Base-by-base conservation (phyloP, 2,797 vertebrate species). In the Sorex maritimensis region DNA sequence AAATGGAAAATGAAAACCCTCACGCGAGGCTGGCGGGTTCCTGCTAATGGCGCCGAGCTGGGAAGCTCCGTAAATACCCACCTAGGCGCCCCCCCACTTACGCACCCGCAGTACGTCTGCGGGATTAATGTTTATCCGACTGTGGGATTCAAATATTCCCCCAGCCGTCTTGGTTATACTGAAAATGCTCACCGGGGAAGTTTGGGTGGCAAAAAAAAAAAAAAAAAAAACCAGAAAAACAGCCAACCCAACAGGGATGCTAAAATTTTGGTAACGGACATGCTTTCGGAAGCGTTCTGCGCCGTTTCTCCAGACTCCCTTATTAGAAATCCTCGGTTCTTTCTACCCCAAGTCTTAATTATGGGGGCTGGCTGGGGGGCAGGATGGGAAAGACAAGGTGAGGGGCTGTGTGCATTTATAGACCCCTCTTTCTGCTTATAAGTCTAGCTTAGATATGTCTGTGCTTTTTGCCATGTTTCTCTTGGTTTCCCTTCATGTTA, bases 91-190 rank as follows among this genome's bases (percentile, higher is more conserved):
- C 63, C 96, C 95, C 91, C 95, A 91, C 94, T 95, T 96, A 94
- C 78, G 97, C 96, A 97, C 97, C 97, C 96, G 96, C 96, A 95
- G 92, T 95, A 96, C 94, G 94, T 97, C 98, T 97, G 94, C 71
- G 96, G 96, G 96, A 96, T 97, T 97, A 82, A 92, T 97, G 97
- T 98, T 95, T 94, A 90, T 93, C 96, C 95, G 79, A 74, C 85
- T 78, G 61, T 90, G 85, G 21, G 94, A 72, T 96, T 85, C 80
- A 72, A 69, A 92, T 93, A 26, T 67, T 28, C 86, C 81, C 34
- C 71, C 86, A 82, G 30, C 34, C 71, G 19, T 74, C 46, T 61
- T 58, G 73, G 67, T 90, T 52, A 97, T 85, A 80, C 93, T 95
- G 94, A 80, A 0, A 14, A 95, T 92, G 81, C 38, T 96, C 17